Base-by-base conservation (phyloP, 2,797 vertebrate genomes). In the Taeniopygia guttata region DNA sequence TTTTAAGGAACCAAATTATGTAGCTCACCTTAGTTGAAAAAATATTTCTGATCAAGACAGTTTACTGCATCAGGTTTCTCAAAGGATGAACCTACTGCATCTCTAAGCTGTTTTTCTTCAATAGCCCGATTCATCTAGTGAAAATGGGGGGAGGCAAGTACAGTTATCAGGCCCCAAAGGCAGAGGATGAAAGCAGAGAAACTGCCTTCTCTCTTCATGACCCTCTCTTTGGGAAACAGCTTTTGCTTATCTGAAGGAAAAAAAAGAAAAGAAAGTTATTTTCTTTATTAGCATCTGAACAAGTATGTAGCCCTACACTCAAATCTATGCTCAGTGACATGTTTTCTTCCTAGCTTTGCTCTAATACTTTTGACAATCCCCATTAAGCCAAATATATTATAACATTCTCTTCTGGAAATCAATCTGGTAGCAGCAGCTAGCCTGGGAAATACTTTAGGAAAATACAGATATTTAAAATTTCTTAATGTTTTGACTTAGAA, bases 81-180 rank as follows among this genome's bases (percentile, higher is more conserved):
- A 89, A 82, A 96, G 89, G 95, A 89, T 89, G 88, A 94, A 67
- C 48, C 74, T 90, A 40, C 70, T 48, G 81, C 87, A 93, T 82
- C 74, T 94, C 83, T 82, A 82, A 95, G 86, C 74, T 94, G 55
- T 91, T 95, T 90, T 96, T 79, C 90, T 89, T 95, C 83, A 40
- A 59, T 60, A 84, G 43, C 51, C 77, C 3, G 21, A 95, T 94
- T 95, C n/a, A 92, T 94, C 87, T 92, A 72, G n/a, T 63, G 79
- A 90, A 91, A 89, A 75, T 42, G n/a, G 26, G 49, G 43, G 58
- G 21, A 93, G 49, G 23, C 45, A 92, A 67, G 66, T 84, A 32
- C n/a, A 48, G 67, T 74, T 95, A 52, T 56, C 59, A 70, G 56
- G 38, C 48, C 88, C 90, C 86, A 93, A 76, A 95, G 90, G 90